Percentiles rank a stretch among this genome's conserved stretches.
These are phyloP conservation scores for Melanophora roralis DNA, from an alignment of 2,888 invertebrate genomes.

Conservation along the genomic window DNA sequence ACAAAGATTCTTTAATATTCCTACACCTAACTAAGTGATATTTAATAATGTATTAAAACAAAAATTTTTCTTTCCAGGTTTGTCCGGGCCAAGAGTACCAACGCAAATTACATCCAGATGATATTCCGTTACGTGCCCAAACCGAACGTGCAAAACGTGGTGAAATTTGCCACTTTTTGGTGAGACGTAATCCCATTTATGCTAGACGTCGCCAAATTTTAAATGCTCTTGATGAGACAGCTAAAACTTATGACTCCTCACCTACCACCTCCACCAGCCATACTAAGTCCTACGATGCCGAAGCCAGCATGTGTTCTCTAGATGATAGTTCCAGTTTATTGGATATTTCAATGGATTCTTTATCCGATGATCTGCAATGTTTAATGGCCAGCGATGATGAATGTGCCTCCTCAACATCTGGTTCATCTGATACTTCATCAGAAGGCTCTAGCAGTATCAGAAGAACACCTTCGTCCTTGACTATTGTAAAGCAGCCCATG, in stretches of 20 bases:
- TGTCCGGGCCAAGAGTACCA: constrained; percentile 90
- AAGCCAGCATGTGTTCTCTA: constrained; percentile 65
- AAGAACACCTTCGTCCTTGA: constrained; percentile 59
- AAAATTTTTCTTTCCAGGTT: constrained; percentile 77
- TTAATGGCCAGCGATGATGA: constrained; percentile 67
- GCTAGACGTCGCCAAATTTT: constrained; percentile 78
- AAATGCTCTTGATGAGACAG: constrained; percentile 69
- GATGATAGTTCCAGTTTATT: constrained; percentile 69
- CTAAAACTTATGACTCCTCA: constrained; percentile 37
- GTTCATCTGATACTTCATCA: constrained; percentile 72
- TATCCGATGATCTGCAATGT: constrained; percentile 71
- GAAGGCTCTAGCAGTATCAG: constrained; percentile 65
- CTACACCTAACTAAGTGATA: too few species aligned
- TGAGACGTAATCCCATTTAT: constrained; percentile 88
- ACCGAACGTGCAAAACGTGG: constrained; percentile 83
- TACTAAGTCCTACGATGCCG: constrained; percentile 65
- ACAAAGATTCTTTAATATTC: too few species aligned
- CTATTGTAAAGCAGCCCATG: constrained; percentile 50
- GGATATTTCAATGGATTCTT: constrained; percentile 73
- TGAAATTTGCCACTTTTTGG: constrained; percentile 86
- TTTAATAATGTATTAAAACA: too few species aligned
- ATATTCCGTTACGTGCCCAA: constrained; percentile 89
- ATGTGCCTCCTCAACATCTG: constrained; percentile 68
- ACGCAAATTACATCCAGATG: constrained; percentile 91
- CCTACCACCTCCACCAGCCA: neutral